Conservation (phyloP, 2,888 invertebrate genomes). For the Papilio demoleus region DNA sequence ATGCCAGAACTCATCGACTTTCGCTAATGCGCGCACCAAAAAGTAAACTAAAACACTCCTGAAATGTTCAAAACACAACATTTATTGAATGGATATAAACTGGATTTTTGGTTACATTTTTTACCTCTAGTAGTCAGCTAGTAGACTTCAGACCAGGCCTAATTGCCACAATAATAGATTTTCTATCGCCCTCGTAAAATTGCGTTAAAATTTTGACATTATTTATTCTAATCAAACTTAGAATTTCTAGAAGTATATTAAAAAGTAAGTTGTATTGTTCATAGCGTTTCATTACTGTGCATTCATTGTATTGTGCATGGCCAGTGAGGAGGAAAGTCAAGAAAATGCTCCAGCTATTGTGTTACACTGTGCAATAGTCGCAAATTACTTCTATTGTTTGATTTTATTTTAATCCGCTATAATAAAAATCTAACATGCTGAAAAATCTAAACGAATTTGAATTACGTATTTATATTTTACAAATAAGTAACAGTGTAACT, state of each 20-base stretch:
- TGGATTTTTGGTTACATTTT: neutral
- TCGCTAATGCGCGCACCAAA: slow-evolving; percentile 3
- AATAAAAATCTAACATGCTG: neutral
- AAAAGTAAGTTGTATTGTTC: slow-evolving; percentile 29
- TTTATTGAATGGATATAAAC: neutral
- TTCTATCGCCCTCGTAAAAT: too few species aligned
- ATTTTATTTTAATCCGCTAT: slow-evolving; percentile 10
- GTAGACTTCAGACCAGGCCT: neutral
- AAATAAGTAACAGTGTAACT: neutral
- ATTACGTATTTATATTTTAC: too few species aligned
- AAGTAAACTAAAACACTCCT: neutral
- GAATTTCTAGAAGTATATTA: slow-evolving; percentile 22
- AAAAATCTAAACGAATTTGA: too few species aligned
- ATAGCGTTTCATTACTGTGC: slow-evolving; percentile 30
- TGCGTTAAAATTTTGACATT: too few species aligned
- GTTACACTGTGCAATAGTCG: slow-evolving; percentile 28
- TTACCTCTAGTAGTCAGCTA: neutral
- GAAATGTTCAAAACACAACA: neutral
- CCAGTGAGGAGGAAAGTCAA: slow-evolving; percentile 35
- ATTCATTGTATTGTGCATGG: slow-evolving; percentile 32
- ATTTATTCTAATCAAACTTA: neutral
- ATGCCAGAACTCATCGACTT: slow-evolving; percentile 24
- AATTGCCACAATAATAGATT: neutral
- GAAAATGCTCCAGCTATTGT: slow-evolving; percentile 33
- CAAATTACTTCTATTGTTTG: slow-evolving; percentile 31